A percentile compares a stretch with the other conserved stretches of the same genome.
These are phyloP conservation scores for Drosophila trapezifrons DNA, from an alignment of 1,140 invertebrate species.

Conservation along the genomic window DNA sequence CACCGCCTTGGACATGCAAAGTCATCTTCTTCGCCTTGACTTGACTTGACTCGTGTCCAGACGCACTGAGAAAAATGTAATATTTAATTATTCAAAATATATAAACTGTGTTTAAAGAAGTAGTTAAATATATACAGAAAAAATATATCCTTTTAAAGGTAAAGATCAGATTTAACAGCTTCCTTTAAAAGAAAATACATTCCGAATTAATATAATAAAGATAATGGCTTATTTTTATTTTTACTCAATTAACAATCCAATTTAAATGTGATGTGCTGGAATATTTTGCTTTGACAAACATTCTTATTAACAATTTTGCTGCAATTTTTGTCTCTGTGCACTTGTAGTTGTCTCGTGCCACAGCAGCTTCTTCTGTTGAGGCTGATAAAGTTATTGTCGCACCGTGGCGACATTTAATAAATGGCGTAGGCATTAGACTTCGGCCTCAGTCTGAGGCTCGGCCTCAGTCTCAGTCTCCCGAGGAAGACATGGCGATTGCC, in stretches of 20 bases:
- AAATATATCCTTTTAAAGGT: background rate
- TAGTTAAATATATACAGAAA: background rate
- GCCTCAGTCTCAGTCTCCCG: background rate
- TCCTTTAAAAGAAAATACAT: too few relatives aligned
- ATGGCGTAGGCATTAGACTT: slow-evolving; percentile 81
- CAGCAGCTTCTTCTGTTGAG: slow-evolving; percentile 30
- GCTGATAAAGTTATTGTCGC: slow-evolving; percentile 84
- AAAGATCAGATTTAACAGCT: background rate
- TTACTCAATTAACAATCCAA: too few relatives aligned
- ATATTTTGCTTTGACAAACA: too few relatives aligned
- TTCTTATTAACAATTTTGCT: too few relatives aligned
- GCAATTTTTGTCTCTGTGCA: background rate
- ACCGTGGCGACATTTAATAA: slow-evolving; percentile 82
- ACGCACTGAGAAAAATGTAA: background rate
- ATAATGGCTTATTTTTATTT: too few relatives aligned
- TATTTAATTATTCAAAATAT: background rate
- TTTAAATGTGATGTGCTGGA: rapidly evolving
- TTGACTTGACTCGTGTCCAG: slow-evolving; percentile 38
- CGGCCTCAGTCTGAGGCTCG: slow-evolving; percentile 35
- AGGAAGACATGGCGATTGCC: slow-evolving; percentile 28
- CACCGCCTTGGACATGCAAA: slow-evolving; percentile 66
- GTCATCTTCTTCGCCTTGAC: slow-evolving; percentile 35
- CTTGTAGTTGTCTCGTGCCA: slow-evolving; percentile 32
- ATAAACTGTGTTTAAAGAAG: background rate
- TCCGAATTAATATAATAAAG: background rate